phyloP scores from a whole-genome alignment of 1,140 invertebrate species.

The Euglossa dilemma region DNA sequence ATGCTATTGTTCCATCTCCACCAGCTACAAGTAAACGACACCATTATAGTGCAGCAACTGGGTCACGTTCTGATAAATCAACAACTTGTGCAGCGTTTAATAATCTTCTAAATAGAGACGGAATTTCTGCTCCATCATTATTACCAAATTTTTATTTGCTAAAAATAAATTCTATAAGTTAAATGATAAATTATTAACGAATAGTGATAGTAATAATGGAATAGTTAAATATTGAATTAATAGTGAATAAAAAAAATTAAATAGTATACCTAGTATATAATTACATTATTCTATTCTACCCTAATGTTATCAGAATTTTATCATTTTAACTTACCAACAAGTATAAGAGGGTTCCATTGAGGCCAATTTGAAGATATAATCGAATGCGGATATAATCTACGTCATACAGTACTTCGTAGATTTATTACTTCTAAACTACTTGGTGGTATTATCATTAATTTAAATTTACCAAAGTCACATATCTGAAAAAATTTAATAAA shows the following conservation, averaged over 20 bases:
- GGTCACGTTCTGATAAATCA: conserved; percentile 89
- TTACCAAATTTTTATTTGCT: conserved; percentile 95
- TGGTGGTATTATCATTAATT: too few relatives aligned
- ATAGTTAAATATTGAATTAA: background rate
- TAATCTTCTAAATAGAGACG: conserved; percentile 90
- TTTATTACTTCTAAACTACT: too few relatives aligned
- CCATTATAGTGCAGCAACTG: conserved; percentile 91
- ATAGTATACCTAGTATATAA: conserved; percentile 19
- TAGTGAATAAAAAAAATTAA: background rate
- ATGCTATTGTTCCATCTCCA: conserved; percentile 97
- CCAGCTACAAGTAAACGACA: conserved; percentile 91
- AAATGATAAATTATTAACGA: background rate
- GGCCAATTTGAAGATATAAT: too few relatives aligned
- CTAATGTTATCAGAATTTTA: conserved; percentile 26
- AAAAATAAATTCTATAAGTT: conserved; percentile 40
- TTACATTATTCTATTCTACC: conserved; percentile 26
- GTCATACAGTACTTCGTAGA: too few relatives aligned
- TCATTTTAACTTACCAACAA: conserved; percentile 82
- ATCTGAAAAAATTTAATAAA: too few relatives aligned
- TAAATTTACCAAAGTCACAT: too few relatives aligned
- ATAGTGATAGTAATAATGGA: too few relatives aligned
- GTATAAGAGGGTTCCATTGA: too few relatives aligned
- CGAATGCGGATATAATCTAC: too few relatives aligned
- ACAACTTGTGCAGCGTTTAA: conserved; percentile 95
- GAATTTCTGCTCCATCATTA: conserved; percentile 90